Evolutionary conservation across 2,113 vertebrate genomes (phyloP), one percentile per base, ranked within the genome.

Genomic region (Cariama cristata): DNA sequence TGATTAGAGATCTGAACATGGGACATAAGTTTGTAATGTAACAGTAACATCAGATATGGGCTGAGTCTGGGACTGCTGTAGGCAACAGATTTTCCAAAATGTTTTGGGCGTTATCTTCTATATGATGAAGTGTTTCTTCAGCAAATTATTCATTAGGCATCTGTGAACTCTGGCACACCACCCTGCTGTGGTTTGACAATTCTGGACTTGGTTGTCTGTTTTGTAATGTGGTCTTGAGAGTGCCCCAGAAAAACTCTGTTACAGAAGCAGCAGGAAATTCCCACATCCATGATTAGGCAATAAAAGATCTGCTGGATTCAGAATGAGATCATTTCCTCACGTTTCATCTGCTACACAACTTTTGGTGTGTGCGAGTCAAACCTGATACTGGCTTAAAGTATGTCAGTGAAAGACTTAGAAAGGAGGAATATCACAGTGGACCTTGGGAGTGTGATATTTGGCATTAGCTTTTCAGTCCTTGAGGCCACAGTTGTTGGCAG

Each of bases 281-380:
- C 93, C 49, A 58, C 20, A 42, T 71, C 47, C 33, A 8, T 4
- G 74, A 81, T 22, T 11, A 77, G 42, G 60, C 76, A 93, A 30
- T 67, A 71, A 93, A 90, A 89, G 49, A 66, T 73, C 40, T 87
- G 55, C 60, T 72, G 52, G 80, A 27, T 82, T 79, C 40, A 30
- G 62, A 58, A 83, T 96, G 91, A 96, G 66, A 89, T 94, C 73
- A 85, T 16, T 91, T 97, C 83, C 84, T 82, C 45, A 42, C 1
- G 1, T 81, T 91, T 87, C 66, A 88, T 87, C 49, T 53, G 79
- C 75, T 16, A 21, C 55, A 60, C 13, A 26, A 32, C 44, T 73
- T 59, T 5, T 42, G 60, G 17, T 50, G 45, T 19, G 52, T 67
- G 23, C 28, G 42, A 75, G 33, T 79, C 44, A 81, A 79, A 44